Conservation (phyloP, 2,797 vertebrate species). For the Sebastes hopkinsi region DNA sequence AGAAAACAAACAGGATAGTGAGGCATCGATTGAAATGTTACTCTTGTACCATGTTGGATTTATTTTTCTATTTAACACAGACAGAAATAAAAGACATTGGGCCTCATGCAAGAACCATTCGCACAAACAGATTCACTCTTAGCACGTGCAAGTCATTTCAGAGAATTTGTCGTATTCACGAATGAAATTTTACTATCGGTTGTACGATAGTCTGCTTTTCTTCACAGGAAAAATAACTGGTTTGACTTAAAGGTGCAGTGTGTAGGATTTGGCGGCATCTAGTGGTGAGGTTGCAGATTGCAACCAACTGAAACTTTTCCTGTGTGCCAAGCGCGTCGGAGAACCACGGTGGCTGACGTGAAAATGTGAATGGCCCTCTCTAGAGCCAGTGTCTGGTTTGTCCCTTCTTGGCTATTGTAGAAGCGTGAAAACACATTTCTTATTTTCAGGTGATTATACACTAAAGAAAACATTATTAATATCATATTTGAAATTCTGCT, state of each 20-base stretch:
- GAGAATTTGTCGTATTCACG: background rate
- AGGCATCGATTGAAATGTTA: slow-evolving; percentile 10
- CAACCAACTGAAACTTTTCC: no score
- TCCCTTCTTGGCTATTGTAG: no score
- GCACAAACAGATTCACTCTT: background rate
- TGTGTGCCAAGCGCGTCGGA: no score
- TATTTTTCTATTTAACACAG: background rate
- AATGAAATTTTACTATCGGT: background rate
- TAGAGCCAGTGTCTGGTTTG: no score
- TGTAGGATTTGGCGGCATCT: no score
- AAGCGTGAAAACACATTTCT: no score
- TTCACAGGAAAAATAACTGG: background rate
- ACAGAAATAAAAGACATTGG: slow-evolving; percentile 3
- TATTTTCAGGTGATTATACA: no score
- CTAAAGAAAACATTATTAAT: no score
- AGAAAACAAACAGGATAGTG: slow-evolving; percentile 65
- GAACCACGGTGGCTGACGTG: no score
- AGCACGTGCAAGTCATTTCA: background rate
- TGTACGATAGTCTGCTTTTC: background rate
- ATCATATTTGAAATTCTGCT: no score
- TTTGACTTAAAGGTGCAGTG: background rate
- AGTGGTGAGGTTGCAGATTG: no score
- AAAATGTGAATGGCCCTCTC: no score
- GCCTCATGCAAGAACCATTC: slow-evolving; percentile 8
- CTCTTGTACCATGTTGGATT: background rate